phyloP scores from a whole-genome alignment of 1,140 invertebrate species.

The Planococcus citri region DNA sequence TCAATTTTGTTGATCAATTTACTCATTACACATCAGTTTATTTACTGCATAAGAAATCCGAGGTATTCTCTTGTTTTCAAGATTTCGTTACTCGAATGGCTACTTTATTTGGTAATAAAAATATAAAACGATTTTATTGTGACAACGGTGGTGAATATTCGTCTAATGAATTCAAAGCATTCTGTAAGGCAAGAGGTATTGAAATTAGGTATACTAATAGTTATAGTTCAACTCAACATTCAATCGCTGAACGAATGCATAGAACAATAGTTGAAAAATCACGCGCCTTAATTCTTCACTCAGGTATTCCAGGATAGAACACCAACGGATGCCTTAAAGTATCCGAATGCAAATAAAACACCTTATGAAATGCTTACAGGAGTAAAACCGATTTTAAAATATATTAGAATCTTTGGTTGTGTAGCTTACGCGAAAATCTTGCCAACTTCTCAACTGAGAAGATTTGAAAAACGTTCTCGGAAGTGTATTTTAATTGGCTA shows the following conservation, averaged over 20 bases:
- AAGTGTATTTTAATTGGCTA: constrained; percentile 23
- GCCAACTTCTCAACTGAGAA: constrained; percentile 22
- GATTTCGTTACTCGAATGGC: constrained; percentile 31
- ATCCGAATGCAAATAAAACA: constrained; percentile 21
- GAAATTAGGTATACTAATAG: constrained; percentile 29
- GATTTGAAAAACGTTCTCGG: constrained; percentile 14
- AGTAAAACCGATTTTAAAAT: not conserved
- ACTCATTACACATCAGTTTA: constrained; percentile 32
- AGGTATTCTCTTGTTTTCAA: constrained; percentile 33
- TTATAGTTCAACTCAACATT: constrained; percentile 33
- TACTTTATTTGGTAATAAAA: constrained; percentile 30
- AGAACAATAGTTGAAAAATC: constrained; percentile 26
- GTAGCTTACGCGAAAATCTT: constrained; percentile 21
- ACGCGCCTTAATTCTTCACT: constrained; percentile 7
- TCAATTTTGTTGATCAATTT: constrained; percentile 34
- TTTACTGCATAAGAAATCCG: constrained; percentile 34
- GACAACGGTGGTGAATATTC: constrained; percentile 37
- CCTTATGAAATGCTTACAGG: constrained; percentile 27
- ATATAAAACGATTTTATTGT: constrained; percentile 31
- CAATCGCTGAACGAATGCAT: constrained; percentile 31
- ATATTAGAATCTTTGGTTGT: constrained; percentile 23
- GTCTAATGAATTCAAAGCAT: constrained; percentile 31
- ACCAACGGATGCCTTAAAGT: constrained; percentile 14
- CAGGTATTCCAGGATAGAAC: constrained; percentile 19
- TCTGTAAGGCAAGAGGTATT: constrained; percentile 31